Evolutionary conservation across 2,888 invertebrate species (phyloP), one percentile per base, ranked within the genome.

Genomic region (Ophion costatus): DNA sequence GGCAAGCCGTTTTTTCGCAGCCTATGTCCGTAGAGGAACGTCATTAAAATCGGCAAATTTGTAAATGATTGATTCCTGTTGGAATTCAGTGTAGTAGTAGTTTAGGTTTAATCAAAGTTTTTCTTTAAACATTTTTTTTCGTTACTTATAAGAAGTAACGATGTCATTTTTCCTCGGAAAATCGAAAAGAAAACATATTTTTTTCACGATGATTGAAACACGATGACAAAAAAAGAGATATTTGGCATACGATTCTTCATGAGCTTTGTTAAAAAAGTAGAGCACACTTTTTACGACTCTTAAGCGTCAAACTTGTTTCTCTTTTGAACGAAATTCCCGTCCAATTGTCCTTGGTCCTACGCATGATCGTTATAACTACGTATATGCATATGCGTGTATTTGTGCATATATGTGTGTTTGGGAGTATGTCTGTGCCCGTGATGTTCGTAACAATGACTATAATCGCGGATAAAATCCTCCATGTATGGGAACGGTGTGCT

Each of bases 401-500:
- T 6, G 5, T 5, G 38, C 7, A 29, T 29, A 29, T 29, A 29
- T 29, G 29, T 3, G 29, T 29, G 29, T 29, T 10, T 11, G 42
- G 42, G 42, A 9, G 42, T 14, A 45, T 45, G 45, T 45, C 14
- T 45, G 45, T 14, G 45, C 14, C 45, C 45, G 14, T 45, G 11
- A 45, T n/a, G 45, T 22, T 45, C 14, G 45, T n/a, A 14, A 7
- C 51, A 24, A 14, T 29, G 11, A 78, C 24, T 78, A 59, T 77
- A 61, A 63, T 29, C 57, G 51, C 14, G n/a, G n/a, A 56, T 24
- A 74, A 63, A 71, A 64, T 57, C 57, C 64, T 38, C 73, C 77
- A n/a, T 77, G 73, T 66, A 77, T 67, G 77, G 73, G 20, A 61
- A 66, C 59, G 42, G 57, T 42, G 51, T 59, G 24, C 29, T 17